Evolutionary conservation across 2,113 vertebrate species (phyloP), one percentile per base, ranked within the genome.

Genomic region (Triplophysa siluroides): DNA sequence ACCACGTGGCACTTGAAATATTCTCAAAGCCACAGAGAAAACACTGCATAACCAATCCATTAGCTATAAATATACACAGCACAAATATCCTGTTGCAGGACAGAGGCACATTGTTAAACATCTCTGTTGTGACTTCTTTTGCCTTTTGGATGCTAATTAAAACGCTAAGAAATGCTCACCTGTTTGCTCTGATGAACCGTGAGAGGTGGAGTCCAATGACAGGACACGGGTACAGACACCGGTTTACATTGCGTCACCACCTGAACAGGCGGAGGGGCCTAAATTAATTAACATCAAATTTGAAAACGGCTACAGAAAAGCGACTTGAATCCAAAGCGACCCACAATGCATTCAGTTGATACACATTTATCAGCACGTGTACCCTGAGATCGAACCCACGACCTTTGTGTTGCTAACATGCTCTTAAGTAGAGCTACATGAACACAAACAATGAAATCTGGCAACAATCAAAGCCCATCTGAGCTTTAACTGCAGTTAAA

Each of bases 181-280:
- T 90, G 91, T 87, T 78, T 86, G 81, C 70, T 88, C 62, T 92
- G 86, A 80, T 94, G 88, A 10, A 91, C 83, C 0, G 93, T 90
- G 43, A 92, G 90, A 33, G 94, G 87, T 0, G 93, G 87, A 0
- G 90, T 92, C 94, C 93, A 94, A 75, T 87, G 93, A 82, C 93
- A 93, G 80, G 93, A 85, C 82, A 83, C 21, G 0, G 83, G 47
- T 19, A 81, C 76, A 76, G 80, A 72, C 52, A 78, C 88, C 87
- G 74, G 91, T 87, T 79, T 92, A 87, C 80, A 92, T 91, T 0
- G 91, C 0, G 93, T 91, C 8, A 93, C 90, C 78, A 94, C 91
- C 61, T 91, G 93, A 56, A 93, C 87, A 0, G 93, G 92, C 1
- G 93, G 89, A 65, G 93, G 88, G 0, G 95, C 95, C 95, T 97